Percentiles rank a stretch among this genome's conserved stretches.
Evolutionary conservation across 2,113 vertebrate genomes (phyloP).

Genomic region (Antechinus stuartii): DNA sequence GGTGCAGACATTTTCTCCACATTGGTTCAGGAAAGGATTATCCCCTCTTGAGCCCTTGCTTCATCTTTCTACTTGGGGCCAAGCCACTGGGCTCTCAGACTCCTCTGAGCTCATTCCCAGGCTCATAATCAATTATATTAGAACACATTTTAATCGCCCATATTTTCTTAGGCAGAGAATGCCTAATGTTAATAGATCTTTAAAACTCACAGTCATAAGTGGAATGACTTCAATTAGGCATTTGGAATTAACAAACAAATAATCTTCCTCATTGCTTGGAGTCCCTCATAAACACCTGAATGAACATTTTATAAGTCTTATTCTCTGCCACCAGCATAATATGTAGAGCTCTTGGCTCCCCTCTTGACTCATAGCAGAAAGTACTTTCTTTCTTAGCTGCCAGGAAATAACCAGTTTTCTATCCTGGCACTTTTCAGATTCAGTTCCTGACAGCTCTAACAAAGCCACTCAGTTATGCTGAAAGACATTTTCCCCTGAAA

Average conservation of each 20-base stretch:
- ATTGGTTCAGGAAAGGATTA: not conserved
- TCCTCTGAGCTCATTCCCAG: conserved; percentile 56
- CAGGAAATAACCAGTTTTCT: conserved; percentile 75
- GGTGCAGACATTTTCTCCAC: conserved; percentile 7
- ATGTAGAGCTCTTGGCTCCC: conserved; percentile 63
- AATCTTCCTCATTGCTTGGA: conserved; percentile 77
- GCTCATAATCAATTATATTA: conserved; percentile 77
- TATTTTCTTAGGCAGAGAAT: conserved; percentile 82
- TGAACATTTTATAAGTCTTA: conserved; percentile 74
- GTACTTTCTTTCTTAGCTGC: conserved; percentile 69
- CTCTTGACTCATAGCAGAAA: conserved; percentile 69
- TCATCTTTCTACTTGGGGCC: conserved; percentile 22
- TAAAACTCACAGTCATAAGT: conserved; percentile 80
- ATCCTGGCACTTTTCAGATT: conserved; percentile 72
- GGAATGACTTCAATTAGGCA: conserved; percentile 83
- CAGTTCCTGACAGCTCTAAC: conserved; percentile 72
- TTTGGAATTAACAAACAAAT: conserved; percentile 70
- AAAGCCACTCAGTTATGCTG: conserved; percentile 75
- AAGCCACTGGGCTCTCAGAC: conserved; percentile 53
- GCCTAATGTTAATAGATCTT: conserved; percentile 83
- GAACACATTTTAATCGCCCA: conserved; percentile 82
- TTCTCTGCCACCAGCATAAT: conserved; percentile 76
- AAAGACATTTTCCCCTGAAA: conserved; percentile 64
- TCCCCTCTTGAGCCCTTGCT: not conserved
- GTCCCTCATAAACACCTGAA: conserved; percentile 76